Base-by-base conservation (phyloP, 2,113 vertebrate genomes). In the Lophotis ruficrista region DNA sequence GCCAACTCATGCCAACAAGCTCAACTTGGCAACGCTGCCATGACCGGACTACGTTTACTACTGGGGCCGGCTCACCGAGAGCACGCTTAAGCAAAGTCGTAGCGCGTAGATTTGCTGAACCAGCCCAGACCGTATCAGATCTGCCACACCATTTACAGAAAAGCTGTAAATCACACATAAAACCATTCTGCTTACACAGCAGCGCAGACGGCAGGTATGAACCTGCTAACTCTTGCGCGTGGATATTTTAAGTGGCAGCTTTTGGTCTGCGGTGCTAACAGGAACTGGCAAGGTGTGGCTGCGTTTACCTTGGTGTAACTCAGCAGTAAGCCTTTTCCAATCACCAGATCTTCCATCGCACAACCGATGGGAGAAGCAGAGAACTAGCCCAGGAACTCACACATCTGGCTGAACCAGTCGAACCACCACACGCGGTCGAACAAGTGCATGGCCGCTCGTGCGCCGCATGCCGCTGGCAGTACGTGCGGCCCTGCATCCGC, bases 181-280 rank as follows among this genome's bases (percentile, higher is more conserved):
- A 92, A 12, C 25, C 48, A 14, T 35, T 22, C 22, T 17, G 48
- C 41, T 14, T 50, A 20, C 1, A 2, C 43, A 54, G 28, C 51
- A 58, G 48, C 3, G 0, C 21, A 21, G 35, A 35, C 5, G 30
- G 38, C 19, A 47, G 19, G 25, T 30, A 62, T 9, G 43, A 48
- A 19, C 41, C 45, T 14, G 23, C 31, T 45, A 18, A 4, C 6
- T 65, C 66, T 31, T 8, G n/a, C 0, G 2, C 3, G 0, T 21
- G 54, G 37, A 10, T 35, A 20, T 68, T 85, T 68, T 7, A 47
- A 28, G 25, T 3, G 19, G 8, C 62, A 22, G 7, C 31, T 45
- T 58, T 73, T 35, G 47, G 28, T 54, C 28, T 41, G 50, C 62
- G 20, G 12, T 4, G 24, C 47, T 12, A 51, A 9, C 12, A 51